phyloP scores from a whole-genome alignment of 23 tunicate species.

The Trididemnum miniatum region DNA sequence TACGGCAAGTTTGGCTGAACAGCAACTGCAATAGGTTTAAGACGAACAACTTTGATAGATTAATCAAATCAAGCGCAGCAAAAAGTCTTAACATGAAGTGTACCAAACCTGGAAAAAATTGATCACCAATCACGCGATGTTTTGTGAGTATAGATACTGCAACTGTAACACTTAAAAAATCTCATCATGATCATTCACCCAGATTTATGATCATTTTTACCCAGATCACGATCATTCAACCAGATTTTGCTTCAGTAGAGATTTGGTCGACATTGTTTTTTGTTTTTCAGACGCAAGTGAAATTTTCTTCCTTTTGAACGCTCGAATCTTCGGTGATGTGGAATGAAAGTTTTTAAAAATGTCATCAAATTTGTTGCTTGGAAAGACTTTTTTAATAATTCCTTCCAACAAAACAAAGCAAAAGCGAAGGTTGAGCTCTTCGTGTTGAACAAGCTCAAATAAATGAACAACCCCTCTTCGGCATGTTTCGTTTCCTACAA shows the following conservation, averaged over 20 bases:
- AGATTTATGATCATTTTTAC: too few species aligned
- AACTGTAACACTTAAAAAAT: too few species aligned
- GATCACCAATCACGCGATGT: too few species aligned
- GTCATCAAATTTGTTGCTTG: constrained; percentile 66
- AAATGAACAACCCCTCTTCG: constrained; percentile 72
- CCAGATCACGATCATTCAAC: too few species aligned
- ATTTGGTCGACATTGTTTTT: not conserved
- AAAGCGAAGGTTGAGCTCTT: constrained; percentile 60
- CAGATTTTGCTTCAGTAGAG: not conserved
- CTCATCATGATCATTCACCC: too few species aligned
- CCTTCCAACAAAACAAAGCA: constrained; percentile 85
- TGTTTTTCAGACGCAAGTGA: not conserved
- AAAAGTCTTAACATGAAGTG: too few species aligned
- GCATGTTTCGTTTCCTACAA: constrained; percentile 88
- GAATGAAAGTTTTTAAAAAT: constrained; percentile 74
- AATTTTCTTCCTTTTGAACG: constrained; percentile 53
- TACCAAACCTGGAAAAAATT: too few species aligned
- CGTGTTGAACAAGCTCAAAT: constrained; percentile 76
- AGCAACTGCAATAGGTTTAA: too few species aligned
- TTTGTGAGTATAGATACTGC: too few species aligned
- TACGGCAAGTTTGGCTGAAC: too few species aligned
- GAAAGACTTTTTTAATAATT: constrained; percentile 53
- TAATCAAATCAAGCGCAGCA: too few species aligned
- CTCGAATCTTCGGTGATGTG: constrained; percentile 68
- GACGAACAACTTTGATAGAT: too few species aligned